phyloP scores from a whole-genome alignment of 1,140 invertebrate genomes.

The Cepaea nemoralis region DNA sequence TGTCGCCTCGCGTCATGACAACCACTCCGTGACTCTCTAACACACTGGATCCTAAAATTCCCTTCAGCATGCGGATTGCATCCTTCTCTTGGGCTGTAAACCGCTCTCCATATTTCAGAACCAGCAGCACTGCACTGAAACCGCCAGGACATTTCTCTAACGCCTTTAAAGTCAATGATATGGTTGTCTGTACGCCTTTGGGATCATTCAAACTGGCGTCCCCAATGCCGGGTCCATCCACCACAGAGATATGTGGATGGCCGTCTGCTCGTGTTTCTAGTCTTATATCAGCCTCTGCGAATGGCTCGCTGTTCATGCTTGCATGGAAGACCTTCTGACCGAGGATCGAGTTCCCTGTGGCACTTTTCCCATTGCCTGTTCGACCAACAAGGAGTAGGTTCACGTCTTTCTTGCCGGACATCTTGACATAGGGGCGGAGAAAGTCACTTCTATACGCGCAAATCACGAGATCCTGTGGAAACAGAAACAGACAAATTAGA shows the following conservation, averaged over 20 bases:
- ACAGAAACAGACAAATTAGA: too few species aligned
- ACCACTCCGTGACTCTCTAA: neutral
- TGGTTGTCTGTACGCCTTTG: neutral
- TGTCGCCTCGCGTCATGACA: neutral
- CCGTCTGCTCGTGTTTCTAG: neutral
- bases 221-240: neutral
- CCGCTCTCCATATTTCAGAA: neutral
- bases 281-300: neutral
- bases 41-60: neutral
- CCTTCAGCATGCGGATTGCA: neutral
- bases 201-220: neutral
- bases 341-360: too few species aligned
- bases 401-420: too few species aligned
- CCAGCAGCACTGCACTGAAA: conserved; percentile 1
- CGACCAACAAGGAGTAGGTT: conserved; percentile 6
- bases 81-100: neutral
- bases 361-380: too few species aligned
- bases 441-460: too few species aligned
- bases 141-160: neutral
- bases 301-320: neutral
- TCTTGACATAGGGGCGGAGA: too few species aligned
- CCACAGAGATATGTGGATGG: neutral
- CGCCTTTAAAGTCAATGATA: neutral
- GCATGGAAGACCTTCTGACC: neutral
- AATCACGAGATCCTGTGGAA: too few species aligned